These are phyloP conservation scores for Bellardia bayeri DNA, from an alignment of 2,888 invertebrate genomes.

Conservation along the genomic window DNA sequence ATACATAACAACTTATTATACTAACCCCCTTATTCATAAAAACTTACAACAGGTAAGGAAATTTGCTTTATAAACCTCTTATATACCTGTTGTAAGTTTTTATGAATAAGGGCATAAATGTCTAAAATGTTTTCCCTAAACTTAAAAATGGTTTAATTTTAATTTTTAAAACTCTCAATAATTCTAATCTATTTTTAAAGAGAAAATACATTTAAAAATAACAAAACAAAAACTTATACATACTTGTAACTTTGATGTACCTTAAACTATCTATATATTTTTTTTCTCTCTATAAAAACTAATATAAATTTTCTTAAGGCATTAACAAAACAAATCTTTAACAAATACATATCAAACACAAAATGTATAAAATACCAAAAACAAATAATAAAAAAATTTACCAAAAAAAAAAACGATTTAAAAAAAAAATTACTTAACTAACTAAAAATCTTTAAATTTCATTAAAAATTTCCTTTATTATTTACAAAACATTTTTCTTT, in stretches of 20 bases:
- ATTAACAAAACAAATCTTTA: slow-evolving; percentile 53
- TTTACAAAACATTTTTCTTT: slow-evolving; percentile 26
- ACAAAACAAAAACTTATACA: slow-evolving; percentile 53
- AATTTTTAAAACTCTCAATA: slow-evolving; percentile 21
- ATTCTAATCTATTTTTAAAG: slow-evolving; percentile 15
- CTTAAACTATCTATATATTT: slow-evolving; percentile 73
- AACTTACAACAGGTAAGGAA: too few species aligned
- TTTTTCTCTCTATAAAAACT: slow-evolving; percentile 55
- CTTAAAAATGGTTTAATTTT: neutral
- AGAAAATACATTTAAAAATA: slow-evolving; percentile 14
- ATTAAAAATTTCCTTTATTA: slow-evolving; percentile 34
- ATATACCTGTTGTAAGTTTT: too few species aligned
- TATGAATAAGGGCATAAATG: too few species aligned
- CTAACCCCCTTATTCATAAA: too few species aligned
- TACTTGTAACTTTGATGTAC: slow-evolving; percentile 77
- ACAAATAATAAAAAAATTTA: slow-evolving; percentile 33
- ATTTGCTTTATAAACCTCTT: too few species aligned
- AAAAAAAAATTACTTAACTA: slow-evolving; percentile 2
- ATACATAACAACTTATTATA: slow-evolving; percentile 8
- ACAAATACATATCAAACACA: slow-evolving; percentile 49
- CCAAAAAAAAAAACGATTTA: slow-evolving; percentile 20
- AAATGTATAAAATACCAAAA: slow-evolving; percentile 12
- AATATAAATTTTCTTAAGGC: slow-evolving; percentile 26
- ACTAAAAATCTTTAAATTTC: slow-evolving; percentile 22
- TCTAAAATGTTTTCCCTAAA: slow-evolving; percentile 46